phyloP scores from a whole-genome alignment of 2,113 vertebrate species.

The Festucalex cinctus region DNA sequence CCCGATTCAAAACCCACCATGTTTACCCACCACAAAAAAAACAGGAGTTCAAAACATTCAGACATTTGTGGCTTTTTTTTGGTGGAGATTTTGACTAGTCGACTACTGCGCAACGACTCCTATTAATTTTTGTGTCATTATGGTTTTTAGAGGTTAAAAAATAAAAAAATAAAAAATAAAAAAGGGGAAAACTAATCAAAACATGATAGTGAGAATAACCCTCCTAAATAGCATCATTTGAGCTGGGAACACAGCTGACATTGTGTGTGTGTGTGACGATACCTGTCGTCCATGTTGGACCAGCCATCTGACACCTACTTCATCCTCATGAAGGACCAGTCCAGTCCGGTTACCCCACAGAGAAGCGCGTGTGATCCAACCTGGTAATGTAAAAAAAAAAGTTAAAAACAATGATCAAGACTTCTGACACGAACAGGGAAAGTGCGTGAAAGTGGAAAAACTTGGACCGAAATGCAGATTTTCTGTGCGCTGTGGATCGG shows the following conservation, averaged over 20 bases:
- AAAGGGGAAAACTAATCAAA: not conserved
- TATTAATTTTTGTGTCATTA: too few species aligned
- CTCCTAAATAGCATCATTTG: not conserved
- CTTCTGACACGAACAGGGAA: not conserved
- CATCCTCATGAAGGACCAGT: conserved; percentile 20
- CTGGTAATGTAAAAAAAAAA: not conserved
- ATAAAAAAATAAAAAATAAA: too few species aligned
- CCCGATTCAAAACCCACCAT: not conserved
- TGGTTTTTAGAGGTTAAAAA: too few species aligned
- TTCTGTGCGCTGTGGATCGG: conserved; percentile 69
- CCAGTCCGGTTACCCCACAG: conserved; percentile 7
- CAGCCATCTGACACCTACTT: conserved; percentile 41
- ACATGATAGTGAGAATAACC: not conserved
- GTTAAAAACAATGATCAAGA: not conserved
- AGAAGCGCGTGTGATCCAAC: not conserved
- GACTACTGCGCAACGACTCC: too few species aligned
- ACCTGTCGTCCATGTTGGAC: conserved; percentile 43
- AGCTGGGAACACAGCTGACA: conserved; percentile 2
- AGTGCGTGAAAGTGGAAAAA: not conserved
- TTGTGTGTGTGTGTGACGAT: conserved; percentile 22
- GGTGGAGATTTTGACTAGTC: too few species aligned
- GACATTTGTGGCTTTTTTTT: too few species aligned
- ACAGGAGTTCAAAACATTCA: too few species aligned
- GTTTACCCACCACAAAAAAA: not conserved
- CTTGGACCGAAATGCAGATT: conserved; percentile 24